phyloP scores from a whole-genome alignment of 2,113 vertebrate species.

The Gila orcuttii region DNA sequence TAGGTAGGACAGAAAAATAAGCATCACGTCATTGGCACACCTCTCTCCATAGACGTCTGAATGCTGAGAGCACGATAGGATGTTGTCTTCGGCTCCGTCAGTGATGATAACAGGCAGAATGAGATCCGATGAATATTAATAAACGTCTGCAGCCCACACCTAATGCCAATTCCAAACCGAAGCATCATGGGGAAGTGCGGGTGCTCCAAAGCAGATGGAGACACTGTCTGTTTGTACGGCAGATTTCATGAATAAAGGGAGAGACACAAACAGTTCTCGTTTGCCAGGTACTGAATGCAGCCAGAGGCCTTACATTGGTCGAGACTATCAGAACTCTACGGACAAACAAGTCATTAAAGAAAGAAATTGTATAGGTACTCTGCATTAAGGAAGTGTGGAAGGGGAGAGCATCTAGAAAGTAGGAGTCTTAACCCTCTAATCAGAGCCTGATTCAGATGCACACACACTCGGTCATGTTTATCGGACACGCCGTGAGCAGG shows the following conservation, averaged over 20 bases:
- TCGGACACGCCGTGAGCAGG: slow-evolving; percentile 29
- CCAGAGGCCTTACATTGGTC: slow-evolving; percentile 29
- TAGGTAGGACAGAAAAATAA: background rate
- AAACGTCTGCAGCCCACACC: slow-evolving; percentile 29
- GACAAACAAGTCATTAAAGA: slow-evolving; percentile 33
- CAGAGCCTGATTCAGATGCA: slow-evolving; percentile 34
- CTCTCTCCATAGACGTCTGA: slow-evolving; percentile 63
- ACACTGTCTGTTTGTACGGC: slow-evolving; percentile 44
- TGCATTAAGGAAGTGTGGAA: background rate
- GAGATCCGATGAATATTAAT: slow-evolving; percentile 70
- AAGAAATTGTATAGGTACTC: background rate
- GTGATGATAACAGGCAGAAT: slow-evolving; percentile 62
- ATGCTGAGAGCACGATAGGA: slow-evolving; percentile 49
- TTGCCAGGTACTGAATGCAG: slow-evolving; percentile 36
- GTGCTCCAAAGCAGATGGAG: slow-evolving; percentile 43
- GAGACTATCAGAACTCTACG: slow-evolving; percentile 24
- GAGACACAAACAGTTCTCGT: slow-evolving; percentile 25
- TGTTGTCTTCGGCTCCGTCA: slow-evolving; percentile 57
- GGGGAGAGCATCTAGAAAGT: background rate
- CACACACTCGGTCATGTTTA: slow-evolving; percentile 46
- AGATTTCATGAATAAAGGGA: slow-evolving; percentile 46
- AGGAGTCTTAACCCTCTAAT: slow-evolving; percentile 44
- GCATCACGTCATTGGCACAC: background rate
- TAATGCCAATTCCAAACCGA: background rate
- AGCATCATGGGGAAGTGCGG: background rate